Evolutionary conservation across 1,140 invertebrate genomes (phyloP).

Genomic region (Heliothis virescens): DNA sequence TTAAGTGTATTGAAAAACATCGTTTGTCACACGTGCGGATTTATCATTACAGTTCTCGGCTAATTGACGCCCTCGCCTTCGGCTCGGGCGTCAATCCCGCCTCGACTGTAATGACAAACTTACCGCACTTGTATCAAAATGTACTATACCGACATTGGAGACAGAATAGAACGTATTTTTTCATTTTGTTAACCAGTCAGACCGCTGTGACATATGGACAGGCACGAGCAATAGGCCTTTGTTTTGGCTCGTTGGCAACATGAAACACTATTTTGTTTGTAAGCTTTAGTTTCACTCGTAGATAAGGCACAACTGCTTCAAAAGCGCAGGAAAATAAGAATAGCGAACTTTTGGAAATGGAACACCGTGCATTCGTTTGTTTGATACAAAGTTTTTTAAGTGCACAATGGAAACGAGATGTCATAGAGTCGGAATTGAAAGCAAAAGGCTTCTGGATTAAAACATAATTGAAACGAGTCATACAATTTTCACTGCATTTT

Average conservation of each 20-base stretch:
- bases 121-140: no score
- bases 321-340: constrained; percentile 15
- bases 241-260: constrained; percentile 4
- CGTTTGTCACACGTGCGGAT: no score
- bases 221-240: constrained; percentile 36
- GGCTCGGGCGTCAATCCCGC: no score
- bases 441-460: background rate
- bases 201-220: constrained; percentile 38
- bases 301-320: constrained; percentile 26
- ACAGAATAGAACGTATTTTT: constrained; percentile 2
- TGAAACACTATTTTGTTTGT: constrained; percentile 33
- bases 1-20: no score
- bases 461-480: background rate
- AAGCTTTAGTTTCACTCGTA: constrained; percentile 12
- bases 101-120: no score
- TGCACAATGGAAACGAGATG: background rate
- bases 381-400: background rate
- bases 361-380: constrained; percentile 2
- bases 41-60: no score
- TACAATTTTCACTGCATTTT: background rate
- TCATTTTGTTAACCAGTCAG: constrained; percentile 29
- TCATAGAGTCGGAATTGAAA: background rate
- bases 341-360: constrained; percentile 6
- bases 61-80: no score
- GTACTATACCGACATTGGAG: constrained; percentile 17